Evolutionary conservation across 2,797 vertebrate species (phyloP).

Genomic region (Trachops cirrhosus): DNA sequence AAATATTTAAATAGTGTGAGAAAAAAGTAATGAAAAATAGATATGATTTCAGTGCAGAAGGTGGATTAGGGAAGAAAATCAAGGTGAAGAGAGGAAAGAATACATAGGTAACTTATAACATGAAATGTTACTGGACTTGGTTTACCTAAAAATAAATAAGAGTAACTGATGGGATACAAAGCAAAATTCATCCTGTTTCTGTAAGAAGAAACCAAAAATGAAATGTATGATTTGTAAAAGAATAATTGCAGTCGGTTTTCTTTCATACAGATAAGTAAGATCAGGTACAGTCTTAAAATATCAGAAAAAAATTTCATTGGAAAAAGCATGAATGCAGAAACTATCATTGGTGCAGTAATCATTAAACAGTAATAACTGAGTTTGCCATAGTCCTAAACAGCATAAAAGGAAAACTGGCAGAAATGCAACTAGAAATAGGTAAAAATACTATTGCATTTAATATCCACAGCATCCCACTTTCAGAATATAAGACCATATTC

Average conservation of each 20-base stretch:
- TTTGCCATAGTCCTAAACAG: neutral
- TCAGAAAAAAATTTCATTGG: neutral
- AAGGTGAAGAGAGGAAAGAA: neutral
- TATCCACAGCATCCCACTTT: neutral
- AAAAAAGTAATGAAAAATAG: neutral
- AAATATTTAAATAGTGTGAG: neutral
- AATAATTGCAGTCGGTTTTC: slow-evolving; percentile 12
- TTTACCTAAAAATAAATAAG: slow-evolving; percentile 9
- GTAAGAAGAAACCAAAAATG: slow-evolving; percentile 24
- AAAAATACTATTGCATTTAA: neutral
- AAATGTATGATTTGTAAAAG: slow-evolving; percentile 25
- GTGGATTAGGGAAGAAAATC: neutral
- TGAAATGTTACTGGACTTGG: neutral
- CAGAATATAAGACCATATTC: neutral
- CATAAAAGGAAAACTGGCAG: slow-evolving; percentile 23
- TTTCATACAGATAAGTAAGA: neutral
- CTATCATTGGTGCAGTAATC: neutral
- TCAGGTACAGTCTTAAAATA: neutral
- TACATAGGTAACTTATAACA: neutral
- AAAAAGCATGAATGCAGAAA: slow-evolving; percentile 15
- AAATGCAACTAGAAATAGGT: neutral
- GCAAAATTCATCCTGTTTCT: neutral
- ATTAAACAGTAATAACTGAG: neutral
- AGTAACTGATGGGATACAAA: neutral
- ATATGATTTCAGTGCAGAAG: neutral